Evolutionary conservation across 2,888 invertebrate genomes (phyloP), one percentile per base, ranked within the genome.

Genomic region (Heliconius hortense): DNA sequence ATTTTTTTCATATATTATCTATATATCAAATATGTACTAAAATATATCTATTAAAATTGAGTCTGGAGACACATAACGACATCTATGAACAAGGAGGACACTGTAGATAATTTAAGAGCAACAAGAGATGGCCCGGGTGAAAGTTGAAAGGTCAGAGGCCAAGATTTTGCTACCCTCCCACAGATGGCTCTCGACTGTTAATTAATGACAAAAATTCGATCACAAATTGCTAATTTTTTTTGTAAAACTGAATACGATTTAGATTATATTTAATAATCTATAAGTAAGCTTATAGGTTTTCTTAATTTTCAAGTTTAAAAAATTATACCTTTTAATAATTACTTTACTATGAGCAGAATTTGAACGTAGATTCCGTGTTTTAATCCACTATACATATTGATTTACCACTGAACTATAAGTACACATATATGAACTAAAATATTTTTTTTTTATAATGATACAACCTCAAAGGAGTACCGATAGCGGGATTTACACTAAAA

Each of bases 101-200:
- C n/a, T 59, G 64, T 13, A 64, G 28, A 5, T 56, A 18, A 53
- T 26, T 26, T 60, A 18, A 62, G 59, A 66, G 28, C 28, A 15
- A 1, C 26, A 24, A 70, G 39, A 64, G 35, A 43, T 15, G 56
- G 53, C 24, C 4, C 43, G 64, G 64, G 48, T 67, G 74, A 77
- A 72, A 75, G 71, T 56, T 62, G 76, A 79, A 63, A 75, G 74
- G 60, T 48, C 48, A 62, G 28, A 35, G 60, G 62, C 35, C 35
- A 53, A 35, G 18, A 26, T 15, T 83, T 77, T 11, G 77, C 86
- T 83, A 85, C 89, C 89, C 81, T 82, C 80, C 86, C 77, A 72
- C 18, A 91, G 92, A 88, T 89, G 90, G 87, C 87, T 82, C 75
- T 67, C 15, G 53, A 24, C 11, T 8, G 10, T 64, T 5, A 53